Percentiles rank a stretch among this genome's conserved stretches.
Evolutionary conservation across 2,797 vertebrate genomes (phyloP).

Genomic region (Manis javanica): DNA sequence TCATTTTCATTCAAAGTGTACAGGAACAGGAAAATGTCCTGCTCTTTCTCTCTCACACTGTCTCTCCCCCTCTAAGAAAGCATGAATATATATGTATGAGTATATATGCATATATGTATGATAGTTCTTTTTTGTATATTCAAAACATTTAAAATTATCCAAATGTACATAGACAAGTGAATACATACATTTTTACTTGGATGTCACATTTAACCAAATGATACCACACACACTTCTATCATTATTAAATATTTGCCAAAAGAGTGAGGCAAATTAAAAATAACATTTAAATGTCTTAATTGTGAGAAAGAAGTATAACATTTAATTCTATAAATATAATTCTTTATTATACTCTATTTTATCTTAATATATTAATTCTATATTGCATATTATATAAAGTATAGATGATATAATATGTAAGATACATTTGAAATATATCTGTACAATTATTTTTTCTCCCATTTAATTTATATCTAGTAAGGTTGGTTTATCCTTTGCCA

Average conservation of each 20-base stretch:
- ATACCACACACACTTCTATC: background rate
- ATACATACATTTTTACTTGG: background rate
- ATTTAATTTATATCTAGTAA: background rate
- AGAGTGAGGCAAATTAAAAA: background rate
- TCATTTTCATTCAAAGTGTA: background rate
- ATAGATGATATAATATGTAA: background rate
- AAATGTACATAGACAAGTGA: background rate
- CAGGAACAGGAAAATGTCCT: background rate
- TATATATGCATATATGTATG: background rate
- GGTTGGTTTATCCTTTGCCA: background rate
- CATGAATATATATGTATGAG: background rate
- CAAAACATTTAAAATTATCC: background rate
- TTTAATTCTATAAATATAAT: background rate
- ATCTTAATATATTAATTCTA: background rate
- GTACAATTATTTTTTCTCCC: background rate
- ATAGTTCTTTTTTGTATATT: background rate
- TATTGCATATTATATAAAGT: background rate
- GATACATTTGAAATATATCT: background rate
- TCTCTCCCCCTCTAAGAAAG: background rate
- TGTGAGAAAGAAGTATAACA: background rate
- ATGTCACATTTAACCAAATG: background rate
- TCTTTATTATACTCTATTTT: background rate
- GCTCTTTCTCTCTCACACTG: background rate
- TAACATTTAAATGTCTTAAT: background rate
- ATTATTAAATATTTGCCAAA: constrained; percentile 7